Percentiles rank a stretch among this genome's conserved stretches.
Evolutionary conservation across 2,113 vertebrate genomes (phyloP).

Genomic region (Zosterops lateralis): DNA sequence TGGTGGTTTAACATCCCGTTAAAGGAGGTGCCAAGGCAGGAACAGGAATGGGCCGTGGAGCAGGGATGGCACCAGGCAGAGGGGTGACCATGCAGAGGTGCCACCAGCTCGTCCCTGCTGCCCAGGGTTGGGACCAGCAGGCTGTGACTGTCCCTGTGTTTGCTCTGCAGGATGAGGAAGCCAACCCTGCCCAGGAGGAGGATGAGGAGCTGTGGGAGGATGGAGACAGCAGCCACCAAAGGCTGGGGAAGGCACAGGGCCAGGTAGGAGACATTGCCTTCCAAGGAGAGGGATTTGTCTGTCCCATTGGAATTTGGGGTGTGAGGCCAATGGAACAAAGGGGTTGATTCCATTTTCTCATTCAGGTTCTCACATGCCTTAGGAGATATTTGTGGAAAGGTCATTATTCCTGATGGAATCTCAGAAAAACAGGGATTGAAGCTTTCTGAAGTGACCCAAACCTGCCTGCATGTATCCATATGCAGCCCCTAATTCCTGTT

Average conservation of each 20-base stretch:
- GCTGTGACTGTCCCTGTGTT: background rate
- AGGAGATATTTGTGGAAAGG: background rate
- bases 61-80: background rate
- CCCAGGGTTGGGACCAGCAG: background rate
- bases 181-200: background rate
- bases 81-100: background rate
- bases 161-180: background rate
- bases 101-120: background rate
- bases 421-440: too few relatives aligned
- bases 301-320: background rate
- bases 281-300: background rate
- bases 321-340: constrained; percentile 15
- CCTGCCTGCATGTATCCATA: too few relatives aligned
- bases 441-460: too few relatives aligned
- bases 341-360: constrained; percentile 60
- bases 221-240: background rate
- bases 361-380: constrained; percentile 64
- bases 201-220: background rate
- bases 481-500: too few relatives aligned
- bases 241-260: background rate
- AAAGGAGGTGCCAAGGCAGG: background rate
- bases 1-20: background rate
- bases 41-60: background rate
- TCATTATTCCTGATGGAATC: too few relatives aligned
- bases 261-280: background rate